These are phyloP conservation scores for Porites cylindrica DNA, from an alignment of 92 coral and sea anemone genomes.

Conservation along the genomic window DNA sequence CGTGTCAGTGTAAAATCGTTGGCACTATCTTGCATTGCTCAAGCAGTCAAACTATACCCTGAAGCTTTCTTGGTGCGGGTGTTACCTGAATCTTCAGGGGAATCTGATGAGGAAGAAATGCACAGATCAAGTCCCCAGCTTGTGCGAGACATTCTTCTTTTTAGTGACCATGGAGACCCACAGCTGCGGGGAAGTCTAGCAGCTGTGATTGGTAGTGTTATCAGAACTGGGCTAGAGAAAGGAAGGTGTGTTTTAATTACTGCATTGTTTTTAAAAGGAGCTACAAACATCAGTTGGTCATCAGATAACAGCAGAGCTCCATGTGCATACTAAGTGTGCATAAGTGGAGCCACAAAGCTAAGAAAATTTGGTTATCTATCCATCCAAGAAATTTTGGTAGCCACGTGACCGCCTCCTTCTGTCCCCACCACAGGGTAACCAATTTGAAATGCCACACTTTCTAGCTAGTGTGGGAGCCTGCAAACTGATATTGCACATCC, in stretches of 20 bases:
- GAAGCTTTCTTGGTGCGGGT: conserved; percentile 88
- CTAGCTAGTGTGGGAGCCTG: too few species aligned
- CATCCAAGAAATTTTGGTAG: too few species aligned
- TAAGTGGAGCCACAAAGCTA: too few species aligned
- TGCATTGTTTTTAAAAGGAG: background rate
- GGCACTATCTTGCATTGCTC: conserved; percentile 88
- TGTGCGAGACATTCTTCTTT: conserved; percentile 89
- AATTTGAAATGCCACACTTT: too few species aligned
- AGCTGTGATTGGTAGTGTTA: conserved; percentile 80
- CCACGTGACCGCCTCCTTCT: too few species aligned
- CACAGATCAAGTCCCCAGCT: conserved; percentile 67
- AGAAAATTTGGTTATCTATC: too few species aligned
- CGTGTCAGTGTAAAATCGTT: conserved; percentile 97
- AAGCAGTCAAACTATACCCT: conserved; percentile 84
- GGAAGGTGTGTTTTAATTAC: conserved; percentile 74
- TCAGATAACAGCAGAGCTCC: too few species aligned
- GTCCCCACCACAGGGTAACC: too few species aligned
- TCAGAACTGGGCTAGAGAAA: conserved; percentile 75
- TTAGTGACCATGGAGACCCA: conserved; percentile 93
- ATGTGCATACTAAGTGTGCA: too few species aligned
- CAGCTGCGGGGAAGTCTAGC: conserved; percentile 92
- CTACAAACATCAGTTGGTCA: too few species aligned
- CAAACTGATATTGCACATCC: too few species aligned
- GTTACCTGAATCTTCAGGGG: conserved; percentile 68
- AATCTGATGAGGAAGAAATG: conserved; percentile 34